These are phyloP conservation scores for Anisognathus igniventris DNA, from an alignment of 2,797 vertebrate genomes.

Conservation along the genomic window DNA sequence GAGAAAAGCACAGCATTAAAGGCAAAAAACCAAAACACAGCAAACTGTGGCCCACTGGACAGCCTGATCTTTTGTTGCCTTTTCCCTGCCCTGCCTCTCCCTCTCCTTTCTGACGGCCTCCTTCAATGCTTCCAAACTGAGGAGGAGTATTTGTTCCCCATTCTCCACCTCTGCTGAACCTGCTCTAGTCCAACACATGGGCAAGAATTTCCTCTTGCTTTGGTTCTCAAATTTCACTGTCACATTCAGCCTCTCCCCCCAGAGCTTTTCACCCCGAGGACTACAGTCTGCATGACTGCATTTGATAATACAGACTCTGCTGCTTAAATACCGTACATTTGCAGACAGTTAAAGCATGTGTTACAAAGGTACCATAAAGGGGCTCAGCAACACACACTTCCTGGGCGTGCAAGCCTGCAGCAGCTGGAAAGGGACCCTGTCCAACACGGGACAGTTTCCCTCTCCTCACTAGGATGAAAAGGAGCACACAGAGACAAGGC, in stretches of 20 bases:
- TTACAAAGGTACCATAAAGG: background rate
- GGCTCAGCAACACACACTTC: background rate
- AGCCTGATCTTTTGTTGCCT: background rate
- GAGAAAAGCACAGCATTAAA: background rate
- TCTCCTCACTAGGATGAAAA: background rate
- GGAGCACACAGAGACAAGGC: background rate
- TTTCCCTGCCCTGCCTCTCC: background rate
- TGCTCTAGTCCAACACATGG: background rate
- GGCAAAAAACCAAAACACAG: background rate
- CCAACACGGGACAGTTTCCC: accelerated
- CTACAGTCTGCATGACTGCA: background rate
- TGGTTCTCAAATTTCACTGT: constrained; percentile 1
- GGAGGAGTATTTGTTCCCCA: background rate
- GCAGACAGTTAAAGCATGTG: background rate
- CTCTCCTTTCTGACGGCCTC: background rate
- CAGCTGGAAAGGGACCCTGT: background rate
- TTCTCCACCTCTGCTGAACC: background rate
- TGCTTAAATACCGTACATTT: background rate
- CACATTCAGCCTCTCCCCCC: background rate
- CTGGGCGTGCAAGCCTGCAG: accelerated
- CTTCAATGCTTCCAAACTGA: background rate
- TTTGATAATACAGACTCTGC: background rate
- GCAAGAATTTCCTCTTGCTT: constrained; percentile 3
- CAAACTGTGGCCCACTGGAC: background rate
- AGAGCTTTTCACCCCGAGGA: background rate